A percentile compares a stretch with the other conserved stretches of the same genome.
phyloP scores from a whole-genome alignment of 2,113 vertebrate species.

The Seriola rivoliana region DNA sequence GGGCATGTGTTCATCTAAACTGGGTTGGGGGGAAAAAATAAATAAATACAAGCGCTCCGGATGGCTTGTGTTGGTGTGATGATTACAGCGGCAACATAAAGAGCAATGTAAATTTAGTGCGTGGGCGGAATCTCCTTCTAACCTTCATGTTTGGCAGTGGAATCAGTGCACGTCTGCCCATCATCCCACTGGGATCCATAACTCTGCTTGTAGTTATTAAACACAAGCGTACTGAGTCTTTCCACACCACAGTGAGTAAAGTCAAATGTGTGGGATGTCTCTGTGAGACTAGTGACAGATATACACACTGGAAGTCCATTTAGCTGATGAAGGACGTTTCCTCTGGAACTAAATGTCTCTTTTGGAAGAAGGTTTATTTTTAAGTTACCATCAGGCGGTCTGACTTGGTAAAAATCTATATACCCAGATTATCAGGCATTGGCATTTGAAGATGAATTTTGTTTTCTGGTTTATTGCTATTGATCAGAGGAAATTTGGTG shows the following conservation, averaged over 20 bases:
- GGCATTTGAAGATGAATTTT: constrained; percentile 46
- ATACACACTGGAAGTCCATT: neutral
- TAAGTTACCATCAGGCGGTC: neutral
- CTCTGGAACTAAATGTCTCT: neutral
- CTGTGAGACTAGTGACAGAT: neutral
- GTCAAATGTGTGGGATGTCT: constrained; percentile 21
- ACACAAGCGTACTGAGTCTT: neutral
- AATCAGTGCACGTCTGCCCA: neutral
- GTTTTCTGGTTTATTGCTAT: constrained; percentile 27
- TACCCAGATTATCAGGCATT: neutral
- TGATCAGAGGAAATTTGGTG: constrained; percentile 26
- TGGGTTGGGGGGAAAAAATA: too few species aligned
- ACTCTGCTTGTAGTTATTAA: constrained; percentile 33
- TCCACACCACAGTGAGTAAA: constrained; percentile 5
- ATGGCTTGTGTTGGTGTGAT: neutral
- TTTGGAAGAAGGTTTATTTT: neutral
- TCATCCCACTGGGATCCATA: constrained; percentile 34
- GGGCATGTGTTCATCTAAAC: too few species aligned
- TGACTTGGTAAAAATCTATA: constrained; percentile 12
- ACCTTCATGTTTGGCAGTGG: constrained; percentile 5
- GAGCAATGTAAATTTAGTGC: neutral
- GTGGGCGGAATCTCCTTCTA: constrained; percentile 2
- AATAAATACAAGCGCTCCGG: too few species aligned
- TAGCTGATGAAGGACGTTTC: neutral
- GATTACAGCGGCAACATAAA: neutral